A percentile compares a stretch with the other conserved stretches of the same genome.
phyloP scores from a whole-genome alignment of 2,797 vertebrate species.

The Chrysocyon brachyurus region DNA sequence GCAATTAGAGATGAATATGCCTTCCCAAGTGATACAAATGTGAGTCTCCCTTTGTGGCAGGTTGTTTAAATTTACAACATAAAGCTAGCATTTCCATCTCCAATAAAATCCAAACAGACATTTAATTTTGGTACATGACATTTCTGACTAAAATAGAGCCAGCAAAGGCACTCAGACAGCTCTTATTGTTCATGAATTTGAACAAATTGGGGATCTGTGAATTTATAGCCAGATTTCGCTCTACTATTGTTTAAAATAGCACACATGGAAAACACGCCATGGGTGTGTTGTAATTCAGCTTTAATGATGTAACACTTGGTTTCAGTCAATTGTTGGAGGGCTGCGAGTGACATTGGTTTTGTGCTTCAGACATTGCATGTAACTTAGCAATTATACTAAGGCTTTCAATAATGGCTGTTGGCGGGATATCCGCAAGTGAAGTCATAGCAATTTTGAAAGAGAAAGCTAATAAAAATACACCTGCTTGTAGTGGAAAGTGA shows the following conservation, averaged over 20 bases:
- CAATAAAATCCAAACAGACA: conserved; percentile 87
- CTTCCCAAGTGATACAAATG: conserved; percentile 86
- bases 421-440: conserved; percentile 90
- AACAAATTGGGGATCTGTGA: conserved; percentile 90
- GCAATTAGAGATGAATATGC: conserved; percentile 87
- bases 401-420: conserved; percentile 90
- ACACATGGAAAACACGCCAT: conserved; percentile 90
- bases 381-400: conserved; percentile 91
- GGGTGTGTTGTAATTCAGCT: conserved; percentile 88
- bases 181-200: conserved; percentile 86
- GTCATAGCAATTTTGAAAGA: conserved; percentile 92
- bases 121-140: conserved; percentile 88
- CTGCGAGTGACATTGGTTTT: conserved; percentile 87
- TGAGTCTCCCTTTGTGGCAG: conserved; percentile 85
- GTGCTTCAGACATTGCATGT: conserved; percentile 89
- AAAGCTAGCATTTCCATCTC: conserved; percentile 87
- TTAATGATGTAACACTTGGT: conserved; percentile 93
- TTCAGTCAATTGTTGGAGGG: conserved; percentile 90
- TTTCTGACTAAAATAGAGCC: conserved; percentile 92
- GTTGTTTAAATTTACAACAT: conserved; percentile 89
- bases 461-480: conserved; percentile 94
- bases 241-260: conserved; percentile 90
- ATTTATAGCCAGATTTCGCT: conserved; percentile 90
- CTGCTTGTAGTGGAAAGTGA: conserved; percentile 91
- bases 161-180: conserved; percentile 89